Evolutionary conservation across 2,113 vertebrate genomes (phyloP).

Genomic region (Hemiprocne comata): DNA sequence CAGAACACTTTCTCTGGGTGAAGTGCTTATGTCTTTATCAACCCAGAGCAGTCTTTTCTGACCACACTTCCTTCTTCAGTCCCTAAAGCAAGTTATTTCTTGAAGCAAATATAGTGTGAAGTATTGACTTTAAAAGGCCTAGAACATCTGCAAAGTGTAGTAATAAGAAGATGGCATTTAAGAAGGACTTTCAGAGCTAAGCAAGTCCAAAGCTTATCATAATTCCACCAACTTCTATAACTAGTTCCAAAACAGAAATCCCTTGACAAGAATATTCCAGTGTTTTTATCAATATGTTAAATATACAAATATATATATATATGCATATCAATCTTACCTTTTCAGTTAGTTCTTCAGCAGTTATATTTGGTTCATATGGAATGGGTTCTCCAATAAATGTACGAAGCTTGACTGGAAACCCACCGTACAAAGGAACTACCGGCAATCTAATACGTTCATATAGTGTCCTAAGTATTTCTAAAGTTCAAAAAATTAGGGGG

Average conservation of each 20-base stretch:
- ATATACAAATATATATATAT: background rate
- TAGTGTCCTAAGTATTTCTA: slow-evolving; percentile 84
- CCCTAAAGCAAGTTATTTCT: background rate
- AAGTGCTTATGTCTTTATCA: background rate
- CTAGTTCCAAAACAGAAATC: background rate
- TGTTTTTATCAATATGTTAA: background rate
- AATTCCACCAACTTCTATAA: background rate
- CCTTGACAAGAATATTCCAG: background rate
- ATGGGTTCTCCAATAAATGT: slow-evolving; percentile 95
- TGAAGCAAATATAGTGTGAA: background rate
- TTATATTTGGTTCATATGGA: slow-evolving; percentile 88
- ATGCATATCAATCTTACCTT: slow-evolving; percentile 78
- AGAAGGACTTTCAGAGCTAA: background rate
- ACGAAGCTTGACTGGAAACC: slow-evolving; percentile 94
- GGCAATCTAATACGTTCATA: slow-evolving; percentile 90
- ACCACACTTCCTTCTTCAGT: background rate
- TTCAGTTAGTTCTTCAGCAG: slow-evolving; percentile 86
- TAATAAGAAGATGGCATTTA: background rate
- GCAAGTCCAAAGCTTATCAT: background rate
- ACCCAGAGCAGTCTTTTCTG: background rate
- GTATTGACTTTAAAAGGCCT: background rate
- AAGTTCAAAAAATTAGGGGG: background rate
- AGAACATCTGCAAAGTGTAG: background rate
- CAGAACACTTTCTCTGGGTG: background rate
- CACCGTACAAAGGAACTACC: slow-evolving; percentile 89